Evolutionary conservation across 1,140 invertebrate species (phyloP), one percentile per base, ranked within the genome.

Genomic region (Diuraphis noxia): DNA sequence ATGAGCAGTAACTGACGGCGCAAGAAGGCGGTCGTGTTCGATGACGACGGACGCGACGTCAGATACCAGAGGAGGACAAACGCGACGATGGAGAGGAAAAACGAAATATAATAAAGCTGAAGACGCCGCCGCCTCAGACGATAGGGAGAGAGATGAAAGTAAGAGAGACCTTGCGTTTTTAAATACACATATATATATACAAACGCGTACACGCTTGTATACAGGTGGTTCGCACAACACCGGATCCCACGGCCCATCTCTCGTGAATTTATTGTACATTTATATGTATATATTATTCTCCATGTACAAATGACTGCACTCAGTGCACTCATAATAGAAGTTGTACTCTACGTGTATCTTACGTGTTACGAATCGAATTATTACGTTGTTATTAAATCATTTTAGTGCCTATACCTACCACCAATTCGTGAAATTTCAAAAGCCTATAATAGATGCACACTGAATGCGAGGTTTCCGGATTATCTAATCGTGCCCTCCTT

Each of bases 41-140:
- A 79, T 41, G 72, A n/a, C 49, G 40, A 25, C 40, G 63, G n/a
- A n/a, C 7, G 38, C 38, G 63, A n/a, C 56, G 72, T 19, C 41
- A 41, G 25, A 13, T 40, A 30, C n/a, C n/a, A 34, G 81, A 82
- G 38, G 23, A 82, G 40, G 46, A 86, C 85, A 21, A 49, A 36
- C 85, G 21, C 85, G 38, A 34, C 40, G 40, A 79, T 38, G 36
- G 63, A 90, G 87, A 77, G 88, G 88, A 79, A 90, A 90, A 23
- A 90, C 63, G 63, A 77, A 79, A 86, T 52, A 86, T 84, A 43
- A 52, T 52, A 52, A 52, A 85, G 41, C 82, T n/a, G 30, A 85
- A 52, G 46, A 52, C 43, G 23, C 82, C 30, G 41, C 43, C 34
- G 40, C 21, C 34, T 13, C 41, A 19, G 21, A 34, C 41, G 84